A percentile compares a stretch with the other conserved stretches of the same genome.
Conservation (phyloP, 1,140 invertebrate species). For the Tetramorium simillimum region DNA sequence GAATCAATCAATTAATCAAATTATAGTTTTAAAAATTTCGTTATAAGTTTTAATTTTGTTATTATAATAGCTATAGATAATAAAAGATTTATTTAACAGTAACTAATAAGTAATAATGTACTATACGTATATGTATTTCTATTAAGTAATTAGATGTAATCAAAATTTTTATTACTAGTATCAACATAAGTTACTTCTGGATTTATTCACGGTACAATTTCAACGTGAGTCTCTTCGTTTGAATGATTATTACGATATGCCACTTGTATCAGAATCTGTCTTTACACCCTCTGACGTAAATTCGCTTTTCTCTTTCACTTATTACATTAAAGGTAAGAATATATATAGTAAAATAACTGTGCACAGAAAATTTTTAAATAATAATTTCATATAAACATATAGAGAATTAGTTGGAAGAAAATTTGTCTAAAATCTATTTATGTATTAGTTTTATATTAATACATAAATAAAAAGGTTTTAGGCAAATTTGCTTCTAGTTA, state of each 20-base stretch:
- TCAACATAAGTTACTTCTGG: background rate
- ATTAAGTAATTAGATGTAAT: background rate
- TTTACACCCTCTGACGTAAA: constrained; percentile 93
- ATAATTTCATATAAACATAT: background rate
- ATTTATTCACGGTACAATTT: constrained; percentile 85
- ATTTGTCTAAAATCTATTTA: too few species aligned
- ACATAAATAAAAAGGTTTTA: too few species aligned
- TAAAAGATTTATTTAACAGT: too few species aligned
- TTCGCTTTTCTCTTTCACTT: constrained; percentile 94
- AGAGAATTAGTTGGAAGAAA: too few species aligned
- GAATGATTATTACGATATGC: constrained; percentile 91
- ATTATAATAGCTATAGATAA: too few species aligned
- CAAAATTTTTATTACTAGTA: background rate
- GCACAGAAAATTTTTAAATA: background rate
- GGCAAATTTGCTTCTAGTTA: too few species aligned
- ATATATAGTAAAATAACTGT: background rate
- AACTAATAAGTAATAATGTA: too few species aligned
- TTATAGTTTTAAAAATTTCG: too few species aligned
- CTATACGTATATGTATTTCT: too few species aligned
- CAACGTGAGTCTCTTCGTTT: constrained; percentile 90
- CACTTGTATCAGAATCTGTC: constrained; percentile 90
- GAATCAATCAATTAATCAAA: too few species aligned
- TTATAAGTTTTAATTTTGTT: too few species aligned
- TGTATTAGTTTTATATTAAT: too few species aligned
- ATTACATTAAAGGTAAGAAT: constrained; percentile 90